Base-by-base conservation (phyloP, 2,113 vertebrate species). In the Jacana jacana region DNA sequence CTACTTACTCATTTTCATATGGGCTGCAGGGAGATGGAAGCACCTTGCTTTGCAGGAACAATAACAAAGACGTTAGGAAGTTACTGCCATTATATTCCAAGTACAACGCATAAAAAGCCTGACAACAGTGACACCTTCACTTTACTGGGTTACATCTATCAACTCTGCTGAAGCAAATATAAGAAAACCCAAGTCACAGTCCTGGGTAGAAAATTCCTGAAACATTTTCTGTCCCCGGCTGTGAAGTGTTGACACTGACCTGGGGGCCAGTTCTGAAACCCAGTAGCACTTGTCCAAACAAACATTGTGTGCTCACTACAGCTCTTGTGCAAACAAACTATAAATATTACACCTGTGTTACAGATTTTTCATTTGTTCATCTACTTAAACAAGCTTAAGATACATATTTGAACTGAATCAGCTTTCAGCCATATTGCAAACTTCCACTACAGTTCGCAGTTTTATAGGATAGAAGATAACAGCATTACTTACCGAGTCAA, bases 211-310 rank as follows among this genome's bases (percentile, higher is more conserved):
- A 95, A 91, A 95, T 82, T 95, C 88, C 89, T 82, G 51, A 75
- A 95, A 80, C 31, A 12, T 82, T 87, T 92, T 88, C 85, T 27
- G 30, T 40, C 65, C 31, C 0, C 2, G 33, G 68, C 46, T 69
- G 85, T 23, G 37, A 91, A 85, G 70, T 83, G 82, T 66, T 96
- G 91, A 95, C 35, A 39, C 39, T 95, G 97, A 96, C 95, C 96
- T 65, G 49, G 55, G 22, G 88, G 75, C 71, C 83, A 95, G 65
- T 65, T 93, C 89, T 93, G 94, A 92, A 93, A 91, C 75, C 79
- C 72, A 95, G 95, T 57, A 97, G 94, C 95, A 96, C 71, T 96
- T 97, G 95, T 96, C 76, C 84, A 97, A 97, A 96, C 95, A 97
- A 93, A 94, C 69, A 92, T 39, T 64, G 72, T 61, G 54, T 18